Evolutionary conservation across 2,797 vertebrate genomes (phyloP), one percentile per base, ranked within the genome.

Genomic region (Apodemus agrarius): DNA sequence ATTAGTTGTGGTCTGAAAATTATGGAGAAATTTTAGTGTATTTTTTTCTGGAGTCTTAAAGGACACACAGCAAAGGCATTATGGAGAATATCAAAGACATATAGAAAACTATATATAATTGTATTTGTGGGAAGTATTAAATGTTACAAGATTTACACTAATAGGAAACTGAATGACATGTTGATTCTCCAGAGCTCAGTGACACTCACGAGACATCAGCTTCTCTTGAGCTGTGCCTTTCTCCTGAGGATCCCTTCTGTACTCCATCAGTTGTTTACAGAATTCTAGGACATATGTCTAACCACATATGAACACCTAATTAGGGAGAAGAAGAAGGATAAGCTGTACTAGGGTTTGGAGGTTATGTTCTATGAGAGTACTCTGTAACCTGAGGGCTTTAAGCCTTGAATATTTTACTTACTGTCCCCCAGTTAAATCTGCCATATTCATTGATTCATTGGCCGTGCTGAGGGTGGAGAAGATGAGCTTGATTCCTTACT

Each of bases 1-100:
- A 46, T 91, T 69, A 91, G 67, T 43, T 86, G 76, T 88, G 67
- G 26, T 72, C 40, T 89, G 75, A 88, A 96, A 95, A 93, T 69
- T 34, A 86, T 89, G 40, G 79, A 79, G 82, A 95, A 92, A 43
- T 89, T 52, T 76, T 80, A 89, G 74, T 52, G 74, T 8, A 67
- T 74, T 87, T 49, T 59, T 6, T 16, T 85, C 46, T 83, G 31
- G 34, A 89, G 75, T n/a, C 46, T 90, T 90, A 43, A 78, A 81
- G 40, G n/a, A 90, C 67, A 82, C 54, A 82, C 37, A 37, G 14
- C n/a, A 82, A 63, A 40, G 37, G 16, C 37, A 31, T 63, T 4
- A 9, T 61, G 57, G 40, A 21, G 46, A 2, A 40, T 94, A 54
- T 94, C 74, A 97, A 90, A 80, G 81, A 52, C 52, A 76, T 92